phyloP scores from a whole-genome alignment of 1,140 invertebrate species.

The Scylla paramamosain region DNA sequence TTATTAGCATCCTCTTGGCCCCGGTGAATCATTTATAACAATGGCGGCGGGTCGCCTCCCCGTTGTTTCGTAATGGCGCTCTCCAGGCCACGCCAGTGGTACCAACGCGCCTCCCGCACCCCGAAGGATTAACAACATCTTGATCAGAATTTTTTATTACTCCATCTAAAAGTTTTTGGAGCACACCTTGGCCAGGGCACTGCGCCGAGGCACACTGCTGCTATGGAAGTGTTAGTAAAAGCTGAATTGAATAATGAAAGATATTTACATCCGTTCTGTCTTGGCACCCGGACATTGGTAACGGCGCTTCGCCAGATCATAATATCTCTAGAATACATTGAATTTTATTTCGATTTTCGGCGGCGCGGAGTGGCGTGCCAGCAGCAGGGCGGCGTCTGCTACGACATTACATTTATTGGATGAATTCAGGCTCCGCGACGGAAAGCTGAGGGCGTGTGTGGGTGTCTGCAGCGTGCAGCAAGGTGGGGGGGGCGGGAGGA shows the following conservation, averaged over 20 bases:
- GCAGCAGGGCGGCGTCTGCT: background rate
- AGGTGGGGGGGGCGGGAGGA: background rate
- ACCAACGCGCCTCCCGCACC: background rate
- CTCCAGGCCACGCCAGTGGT: slow-evolving; percentile 22
- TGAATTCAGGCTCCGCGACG: background rate
- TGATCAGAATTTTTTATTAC: background rate
- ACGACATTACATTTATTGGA: background rate
- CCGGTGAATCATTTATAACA: slow-evolving; percentile 60
- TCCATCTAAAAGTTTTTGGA: background rate
- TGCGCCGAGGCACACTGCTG: background rate
- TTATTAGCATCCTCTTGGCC: slow-evolving; percentile 43
- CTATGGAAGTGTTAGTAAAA: background rate
- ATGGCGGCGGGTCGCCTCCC: slow-evolving; percentile 60
- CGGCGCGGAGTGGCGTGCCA: background rate
- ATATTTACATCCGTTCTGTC: background rate
- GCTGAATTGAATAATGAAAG: background rate
- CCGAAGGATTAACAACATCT: background rate
- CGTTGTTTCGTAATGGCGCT: slow-evolving; percentile 56
- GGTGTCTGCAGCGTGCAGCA: background rate
- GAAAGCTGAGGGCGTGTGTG: background rate
- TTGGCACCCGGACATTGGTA: background rate
- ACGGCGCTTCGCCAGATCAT: background rate
- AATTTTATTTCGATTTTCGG: slow-evolving; percentile 41
- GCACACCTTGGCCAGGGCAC: background rate
- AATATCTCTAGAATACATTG: slow-evolving; percentile 46